Percentiles rank a stretch among this genome's conserved stretches.
These are phyloP conservation scores for Salarias fasciatus DNA, from an alignment of 2,797 vertebrate species.

Conservation along the genomic window DNA sequence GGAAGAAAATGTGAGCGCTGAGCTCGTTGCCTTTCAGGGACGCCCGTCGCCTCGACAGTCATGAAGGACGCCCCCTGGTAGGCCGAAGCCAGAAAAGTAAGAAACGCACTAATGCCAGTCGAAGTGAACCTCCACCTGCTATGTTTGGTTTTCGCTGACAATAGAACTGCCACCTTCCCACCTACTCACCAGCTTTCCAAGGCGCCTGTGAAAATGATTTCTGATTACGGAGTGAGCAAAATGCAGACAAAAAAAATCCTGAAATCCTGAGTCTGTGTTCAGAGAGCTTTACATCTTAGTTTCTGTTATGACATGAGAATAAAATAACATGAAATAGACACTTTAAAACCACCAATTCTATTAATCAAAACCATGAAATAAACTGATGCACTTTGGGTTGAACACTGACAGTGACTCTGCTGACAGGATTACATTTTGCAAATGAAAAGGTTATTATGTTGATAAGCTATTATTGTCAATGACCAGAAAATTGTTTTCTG, in stretches of 20 bases:
- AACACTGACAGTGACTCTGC: too few species aligned
- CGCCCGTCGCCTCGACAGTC: background rate
- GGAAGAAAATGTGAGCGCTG: background rate
- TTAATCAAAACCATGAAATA: too few species aligned
- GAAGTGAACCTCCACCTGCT: slow-evolving; percentile 25
- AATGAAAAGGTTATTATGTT: too few species aligned
- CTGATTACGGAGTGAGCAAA: slow-evolving; percentile 6
- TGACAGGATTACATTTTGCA: too few species aligned
- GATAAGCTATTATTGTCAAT: too few species aligned
- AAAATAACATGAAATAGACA: too few species aligned
- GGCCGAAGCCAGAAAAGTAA: slow-evolving; percentile 16
- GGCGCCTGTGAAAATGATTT: slow-evolving; percentile 8
- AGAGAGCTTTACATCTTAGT: too few species aligned
- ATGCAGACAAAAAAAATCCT: slow-evolving; percentile 11
- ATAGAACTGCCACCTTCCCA: slow-evolving; percentile 25
- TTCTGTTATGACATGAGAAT: too few species aligned
- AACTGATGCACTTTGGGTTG: too few species aligned
- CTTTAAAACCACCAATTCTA: too few species aligned
- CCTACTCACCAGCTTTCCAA: slow-evolving; percentile 42
- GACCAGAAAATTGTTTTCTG: too few species aligned
- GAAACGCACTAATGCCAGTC: slow-evolving; percentile 7
- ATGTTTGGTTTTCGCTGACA: slow-evolving; percentile 36
- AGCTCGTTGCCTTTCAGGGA: background rate
- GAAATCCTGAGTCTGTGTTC: background rate
- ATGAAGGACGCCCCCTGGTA: background rate